phyloP scores from a whole-genome alignment of 2,797 vertebrate genomes.

The Pantherophis alleghaniensis region DNA sequence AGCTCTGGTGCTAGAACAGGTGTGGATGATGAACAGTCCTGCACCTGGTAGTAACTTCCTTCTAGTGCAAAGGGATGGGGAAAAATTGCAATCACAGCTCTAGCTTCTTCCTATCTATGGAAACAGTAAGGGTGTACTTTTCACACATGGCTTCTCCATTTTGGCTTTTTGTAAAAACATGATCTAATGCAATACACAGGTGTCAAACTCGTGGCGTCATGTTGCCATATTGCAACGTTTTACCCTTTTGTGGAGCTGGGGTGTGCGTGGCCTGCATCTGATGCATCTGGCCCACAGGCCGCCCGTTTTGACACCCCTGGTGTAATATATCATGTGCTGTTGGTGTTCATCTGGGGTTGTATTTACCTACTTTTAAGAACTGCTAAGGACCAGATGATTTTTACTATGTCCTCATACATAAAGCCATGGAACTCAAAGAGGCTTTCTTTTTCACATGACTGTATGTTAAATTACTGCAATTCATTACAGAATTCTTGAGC shows the following conservation, averaged over 20 bases:
- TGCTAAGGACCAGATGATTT: not conserved
- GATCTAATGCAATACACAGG: not conserved
- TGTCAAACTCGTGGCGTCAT: no score
- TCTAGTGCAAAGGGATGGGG: not conserved
- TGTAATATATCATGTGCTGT: not conserved
- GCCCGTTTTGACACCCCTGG: no score
- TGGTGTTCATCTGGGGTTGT: not conserved
- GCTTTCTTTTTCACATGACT: not conserved
- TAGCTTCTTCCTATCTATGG: not conserved
- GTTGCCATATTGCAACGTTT: no score
- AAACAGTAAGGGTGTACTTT: not conserved
- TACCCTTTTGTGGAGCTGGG: no score
- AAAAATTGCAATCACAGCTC: not conserved
- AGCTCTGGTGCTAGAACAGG: not conserved
- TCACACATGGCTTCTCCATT: not conserved
- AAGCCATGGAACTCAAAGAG: not conserved
- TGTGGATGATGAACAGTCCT: not conserved
- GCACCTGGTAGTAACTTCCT: not conserved
- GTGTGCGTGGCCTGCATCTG: no score
- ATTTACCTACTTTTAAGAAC: not conserved
- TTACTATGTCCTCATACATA: not conserved
- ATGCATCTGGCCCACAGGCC: no score
- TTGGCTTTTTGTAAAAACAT: not conserved
- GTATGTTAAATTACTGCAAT: not conserved
- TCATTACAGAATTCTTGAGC: not conserved